phyloP scores from a whole-genome alignment of 2,113 vertebrate species.

The Vombatus ursinus region DNA sequence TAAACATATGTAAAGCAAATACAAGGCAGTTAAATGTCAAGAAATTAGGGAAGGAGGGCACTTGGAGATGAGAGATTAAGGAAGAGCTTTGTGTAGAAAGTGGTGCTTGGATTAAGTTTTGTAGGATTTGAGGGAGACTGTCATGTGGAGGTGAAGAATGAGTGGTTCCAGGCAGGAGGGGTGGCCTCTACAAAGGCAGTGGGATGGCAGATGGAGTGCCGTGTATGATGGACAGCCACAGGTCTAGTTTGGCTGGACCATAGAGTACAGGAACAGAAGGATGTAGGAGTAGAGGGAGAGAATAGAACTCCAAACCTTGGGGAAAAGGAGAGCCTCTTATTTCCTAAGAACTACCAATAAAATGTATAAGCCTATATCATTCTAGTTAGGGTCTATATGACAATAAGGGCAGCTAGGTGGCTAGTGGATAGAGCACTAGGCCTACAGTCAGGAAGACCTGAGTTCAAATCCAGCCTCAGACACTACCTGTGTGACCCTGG shows the following conservation, averaged over 20 bases:
- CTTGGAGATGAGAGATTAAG: not conserved
- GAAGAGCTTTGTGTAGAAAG: not conserved
- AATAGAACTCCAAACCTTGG: not conserved
- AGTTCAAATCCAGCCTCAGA: not conserved
- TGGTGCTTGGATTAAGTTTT: not conserved
- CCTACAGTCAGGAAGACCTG: not conserved
- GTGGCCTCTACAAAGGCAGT: not conserved
- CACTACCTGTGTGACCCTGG: not conserved
- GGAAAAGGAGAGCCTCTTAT: not conserved
- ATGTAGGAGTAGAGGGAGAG: not conserved
- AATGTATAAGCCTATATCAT: not conserved
- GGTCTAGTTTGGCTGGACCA: not conserved
- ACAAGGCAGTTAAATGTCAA: not conserved
- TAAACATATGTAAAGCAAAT: not conserved
- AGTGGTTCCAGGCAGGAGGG: not conserved
- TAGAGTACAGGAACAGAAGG: not conserved
- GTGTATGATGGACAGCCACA: not conserved
- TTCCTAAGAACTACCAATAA: not conserved
- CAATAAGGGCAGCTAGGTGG: not conserved
- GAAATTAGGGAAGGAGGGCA: not conserved
- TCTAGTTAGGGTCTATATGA: not conserved
- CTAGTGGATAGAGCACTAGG: not conserved
- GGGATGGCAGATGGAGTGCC: not conserved
- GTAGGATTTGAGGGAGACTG: not conserved
- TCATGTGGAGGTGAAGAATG: not conserved